Conservation (phyloP, 2,113 vertebrate genomes). For the Gorsachius goisagi region DNA sequence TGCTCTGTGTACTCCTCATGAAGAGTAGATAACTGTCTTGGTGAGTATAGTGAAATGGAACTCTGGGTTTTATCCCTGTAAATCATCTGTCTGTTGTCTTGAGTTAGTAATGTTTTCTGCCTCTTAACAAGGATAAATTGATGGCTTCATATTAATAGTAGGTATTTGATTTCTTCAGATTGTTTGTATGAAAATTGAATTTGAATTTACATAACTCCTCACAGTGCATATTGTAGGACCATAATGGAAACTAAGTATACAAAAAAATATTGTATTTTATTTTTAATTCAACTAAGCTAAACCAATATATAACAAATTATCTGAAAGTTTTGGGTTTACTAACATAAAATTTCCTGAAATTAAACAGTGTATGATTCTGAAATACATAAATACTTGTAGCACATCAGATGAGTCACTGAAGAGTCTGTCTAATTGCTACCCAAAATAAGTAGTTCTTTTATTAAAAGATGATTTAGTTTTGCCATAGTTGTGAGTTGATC, state of each 20-base stretch:
- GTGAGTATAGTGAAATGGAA: background rate
- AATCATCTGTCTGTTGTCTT: background rate
- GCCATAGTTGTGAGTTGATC: background rate
- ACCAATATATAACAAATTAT: background rate
- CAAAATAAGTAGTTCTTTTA: background rate
- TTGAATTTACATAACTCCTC: background rate
- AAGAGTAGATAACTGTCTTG: background rate
- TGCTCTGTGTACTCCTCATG: background rate
- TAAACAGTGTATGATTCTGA: background rate
- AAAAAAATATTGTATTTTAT: background rate
- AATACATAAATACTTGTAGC: background rate
- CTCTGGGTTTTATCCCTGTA: background rate
- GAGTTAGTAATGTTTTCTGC: background rate
- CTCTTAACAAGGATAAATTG: background rate
- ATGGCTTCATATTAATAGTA: background rate
- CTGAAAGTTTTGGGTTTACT: background rate
- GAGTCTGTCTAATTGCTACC: background rate
- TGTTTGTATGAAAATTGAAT: background rate
- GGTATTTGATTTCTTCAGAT: background rate
- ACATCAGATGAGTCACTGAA: background rate
- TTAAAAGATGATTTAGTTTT: background rate
- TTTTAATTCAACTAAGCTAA: background rate
- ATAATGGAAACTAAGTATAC: background rate
- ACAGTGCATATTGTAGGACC: background rate
- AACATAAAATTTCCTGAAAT: background rate